Evolutionary conservation across 2,888 invertebrate genomes (phyloP).

Genomic region (Scaptomyza flava): DNA sequence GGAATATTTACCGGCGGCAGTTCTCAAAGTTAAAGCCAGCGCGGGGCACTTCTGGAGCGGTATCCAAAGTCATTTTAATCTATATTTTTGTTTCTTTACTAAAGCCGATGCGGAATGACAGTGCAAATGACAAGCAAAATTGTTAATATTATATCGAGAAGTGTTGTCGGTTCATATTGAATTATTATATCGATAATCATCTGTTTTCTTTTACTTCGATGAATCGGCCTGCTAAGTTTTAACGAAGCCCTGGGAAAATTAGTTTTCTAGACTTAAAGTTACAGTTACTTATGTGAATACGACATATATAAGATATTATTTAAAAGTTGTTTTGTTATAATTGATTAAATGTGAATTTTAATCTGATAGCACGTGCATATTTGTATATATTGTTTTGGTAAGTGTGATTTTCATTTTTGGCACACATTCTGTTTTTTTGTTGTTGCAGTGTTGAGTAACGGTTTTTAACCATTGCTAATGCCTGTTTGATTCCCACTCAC

Average conservation of each 20-base stretch:
- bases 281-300: neutral
- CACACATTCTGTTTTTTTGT: neutral
- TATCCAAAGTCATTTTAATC: conserved; percentile 88
- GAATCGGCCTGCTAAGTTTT: conserved; percentile 2
- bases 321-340: neutral
- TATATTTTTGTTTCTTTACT: conserved; percentile 21
- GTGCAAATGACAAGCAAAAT: conserved; percentile 67
- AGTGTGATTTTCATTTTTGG: conserved; percentile 5
- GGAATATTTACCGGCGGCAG: conserved; percentile 88
- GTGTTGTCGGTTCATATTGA: neutral
- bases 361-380: too few species aligned
- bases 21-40: conserved; percentile 95
- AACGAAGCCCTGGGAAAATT: conserved; percentile 14
- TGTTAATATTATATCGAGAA: conserved; percentile 33
- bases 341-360: neutral
- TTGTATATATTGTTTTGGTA: neutral
- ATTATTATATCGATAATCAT: conserved; percentile 20
- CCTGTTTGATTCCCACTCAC: neutral
- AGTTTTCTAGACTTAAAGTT: neutral
- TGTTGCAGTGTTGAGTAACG: neutral
- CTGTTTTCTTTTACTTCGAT: neutral
- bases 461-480: neutral
- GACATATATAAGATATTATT: neutral
- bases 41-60: conserved; percentile 88
- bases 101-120: conserved; percentile 47